Evolutionary conservation across 2,113 vertebrate genomes (phyloP), one percentile per base, ranked within the genome.

Genomic region (Acrocephalus kingi): DNA sequence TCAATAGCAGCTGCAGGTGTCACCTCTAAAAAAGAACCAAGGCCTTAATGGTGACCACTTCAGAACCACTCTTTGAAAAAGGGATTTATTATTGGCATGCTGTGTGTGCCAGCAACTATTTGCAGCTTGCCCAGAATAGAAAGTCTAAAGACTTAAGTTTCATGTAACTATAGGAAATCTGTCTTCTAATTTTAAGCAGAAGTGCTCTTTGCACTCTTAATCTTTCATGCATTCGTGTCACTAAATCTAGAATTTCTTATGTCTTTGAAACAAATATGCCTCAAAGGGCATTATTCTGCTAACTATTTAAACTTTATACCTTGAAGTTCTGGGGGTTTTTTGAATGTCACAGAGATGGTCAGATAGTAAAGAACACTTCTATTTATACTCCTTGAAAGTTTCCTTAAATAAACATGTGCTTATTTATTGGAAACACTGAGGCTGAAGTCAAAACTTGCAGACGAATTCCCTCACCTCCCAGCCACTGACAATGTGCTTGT

Each of bases 1-100:
- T 96, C 94, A 96, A 81, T 89, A 92, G 96, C 92, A 96, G 93
- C 93, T 94, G 96, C 93, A 96, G 96, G 94, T 96, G 96, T 94
- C 88, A 90, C 93, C 92, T 97, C 90, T 95, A 93, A 96, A 96
- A 96, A 94, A 86, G 90, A 90, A 90, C 67, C 67, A 68, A 90
- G 79, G 78, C 87, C 84, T 90, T 91, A 94, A 67, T 93, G 75
- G 82, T 93, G 88, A 77, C 75, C 63, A 80, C 90, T 97, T 94
- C 91, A 89, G 91, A 95, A 96, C 46, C 51, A 63, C 91, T 58
- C 93, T 96, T 96, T 96, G 91, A 97, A 94, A 97, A 97, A 93
- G 71, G 94, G 95, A 93, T 97, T 97, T 97, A 93, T 96, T 96
- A 94, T 93, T 95, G 94, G 92, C 93, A 58, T 94, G 76, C 83